phyloP scores from a whole-genome alignment of 2,888 invertebrate genomes.

The Tipula lateralis region DNA sequence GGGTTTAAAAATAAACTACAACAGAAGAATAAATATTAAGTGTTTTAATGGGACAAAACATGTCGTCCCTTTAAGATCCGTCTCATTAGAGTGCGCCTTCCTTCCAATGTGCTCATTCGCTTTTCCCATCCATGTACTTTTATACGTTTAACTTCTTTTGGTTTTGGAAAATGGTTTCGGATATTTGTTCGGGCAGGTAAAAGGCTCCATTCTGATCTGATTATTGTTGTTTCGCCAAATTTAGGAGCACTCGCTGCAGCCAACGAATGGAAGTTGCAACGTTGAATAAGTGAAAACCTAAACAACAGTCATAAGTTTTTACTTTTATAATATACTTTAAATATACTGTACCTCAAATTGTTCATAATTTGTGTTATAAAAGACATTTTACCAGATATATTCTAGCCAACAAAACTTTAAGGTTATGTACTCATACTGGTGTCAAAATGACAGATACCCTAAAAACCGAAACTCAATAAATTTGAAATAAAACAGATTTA shows the following conservation, averaged over 20 bases:
- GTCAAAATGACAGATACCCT: neutral
- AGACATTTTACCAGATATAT: neutral
- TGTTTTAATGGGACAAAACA: slow-evolving; percentile 58
- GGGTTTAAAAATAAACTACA: slow-evolving; percentile 25
- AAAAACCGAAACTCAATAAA: neutral
- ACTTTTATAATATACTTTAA: neutral
- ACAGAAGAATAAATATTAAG: neutral
- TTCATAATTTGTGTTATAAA: neutral
- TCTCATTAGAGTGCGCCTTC: slow-evolving; percentile 63
- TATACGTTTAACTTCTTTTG: slow-evolving; percentile 62
- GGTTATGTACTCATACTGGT: neutral
- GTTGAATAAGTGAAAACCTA: neutral
- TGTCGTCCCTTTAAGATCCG: slow-evolving; percentile 65
- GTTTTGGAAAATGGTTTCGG: slow-evolving; percentile 64
- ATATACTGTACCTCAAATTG: neutral
- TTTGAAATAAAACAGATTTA: neutral
- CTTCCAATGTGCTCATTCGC: slow-evolving; percentile 60
- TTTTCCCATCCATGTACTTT: slow-evolving; percentile 61
- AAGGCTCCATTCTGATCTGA: slow-evolving; percentile 38
- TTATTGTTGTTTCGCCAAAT: neutral
- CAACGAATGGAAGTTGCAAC: neutral
- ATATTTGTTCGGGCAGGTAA: slow-evolving; percentile 50
- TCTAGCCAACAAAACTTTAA: neutral
- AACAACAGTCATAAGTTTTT: neutral
- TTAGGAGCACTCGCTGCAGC: neutral